A percentile compares a stretch with the other conserved stretches of the same genome.
phyloP scores from a whole-genome alignment of 2,113 vertebrate species.

The Benitochromis conjunctus region DNA sequence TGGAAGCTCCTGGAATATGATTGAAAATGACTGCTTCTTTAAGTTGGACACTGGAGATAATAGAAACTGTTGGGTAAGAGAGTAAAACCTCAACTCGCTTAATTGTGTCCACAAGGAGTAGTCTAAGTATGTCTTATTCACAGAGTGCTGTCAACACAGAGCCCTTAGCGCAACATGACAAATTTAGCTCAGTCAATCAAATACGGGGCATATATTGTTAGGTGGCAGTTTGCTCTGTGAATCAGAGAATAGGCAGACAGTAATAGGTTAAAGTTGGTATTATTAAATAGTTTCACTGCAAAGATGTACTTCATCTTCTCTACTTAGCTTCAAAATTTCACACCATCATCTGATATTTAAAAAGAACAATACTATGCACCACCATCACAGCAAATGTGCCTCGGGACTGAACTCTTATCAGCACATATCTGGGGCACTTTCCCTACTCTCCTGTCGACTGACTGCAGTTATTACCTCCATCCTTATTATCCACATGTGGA shows the following conservation, averaged over 20 bases:
- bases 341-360: neutral
- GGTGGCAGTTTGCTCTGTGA: neutral
- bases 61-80: conserved; percentile 6
- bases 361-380: neutral
- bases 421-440: neutral
- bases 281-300: neutral
- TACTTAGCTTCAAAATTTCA: neutral
- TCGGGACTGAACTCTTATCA: neutral
- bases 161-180: neutral
- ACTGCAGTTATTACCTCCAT: conserved; percentile 7
- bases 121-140: conserved; percentile 8
- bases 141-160: neutral
- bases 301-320: neutral
- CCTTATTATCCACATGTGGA: neutral
- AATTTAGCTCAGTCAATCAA: neutral
- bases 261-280: neutral
- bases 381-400: neutral
- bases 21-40: conserved; percentile 13
- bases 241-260: neutral
- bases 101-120: conserved; percentile 35
- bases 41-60: conserved; percentile 3
- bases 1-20: conserved; percentile 6
- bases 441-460: neutral
- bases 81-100: neutral
- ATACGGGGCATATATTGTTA: neutral